Base-by-base conservation (phyloP, 2,113 vertebrate species). In the Zosterops borbonicus region DNA sequence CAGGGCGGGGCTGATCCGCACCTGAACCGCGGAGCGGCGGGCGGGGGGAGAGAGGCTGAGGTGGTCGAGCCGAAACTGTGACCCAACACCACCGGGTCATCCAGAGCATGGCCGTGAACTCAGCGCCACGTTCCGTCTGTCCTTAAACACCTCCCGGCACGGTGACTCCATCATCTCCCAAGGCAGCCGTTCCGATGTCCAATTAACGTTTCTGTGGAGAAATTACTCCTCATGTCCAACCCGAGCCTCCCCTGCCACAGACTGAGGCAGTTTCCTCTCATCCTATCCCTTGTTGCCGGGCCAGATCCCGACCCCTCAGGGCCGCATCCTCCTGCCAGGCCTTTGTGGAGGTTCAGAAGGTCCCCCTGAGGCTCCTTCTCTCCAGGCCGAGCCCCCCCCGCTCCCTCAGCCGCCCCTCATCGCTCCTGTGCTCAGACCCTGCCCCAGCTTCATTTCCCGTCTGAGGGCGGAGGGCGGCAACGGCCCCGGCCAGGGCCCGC, bases 1-100 rank as follows among this genome's bases (percentile, higher is more conserved):
- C 18, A 35, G 35, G 35, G 35, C 35, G 35, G 35, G 35, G 35
- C 35, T 35, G 35, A 35, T 35, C 16, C 35, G 4, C 62, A 1
- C 33, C 73, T 15, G 63, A 13, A 5, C 1, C 4, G 0, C 12
- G 0, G 39, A 9, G 2, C 3, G 4, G 24, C 41, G 10, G 24
- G 5, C 0, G 39, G 11, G 39, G 42, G 21, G 2, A 19, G 13
- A 6, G 21, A 0, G 1, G 7, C 3, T 20, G 14, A 10, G 25
- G 3, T 25, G 29, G 6, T 10, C 1, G 31, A 7, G 33, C 0
- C 2, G 4, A 1, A 1, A 0, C 3, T 28, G 33, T 37, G 27
- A 17, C 5, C 18, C 7, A 5, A 2, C 27, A 13, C 3, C 31
- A 4, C 3, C 31, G 18, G 15, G 35, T 56, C 67, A 4, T 7